Percentiles rank a stretch among this genome's conserved stretches.
These are phyloP conservation scores for Potamarius usumacintae DNA, from an alignment of 2,113 vertebrate genomes.

Conservation along the genomic window DNA sequence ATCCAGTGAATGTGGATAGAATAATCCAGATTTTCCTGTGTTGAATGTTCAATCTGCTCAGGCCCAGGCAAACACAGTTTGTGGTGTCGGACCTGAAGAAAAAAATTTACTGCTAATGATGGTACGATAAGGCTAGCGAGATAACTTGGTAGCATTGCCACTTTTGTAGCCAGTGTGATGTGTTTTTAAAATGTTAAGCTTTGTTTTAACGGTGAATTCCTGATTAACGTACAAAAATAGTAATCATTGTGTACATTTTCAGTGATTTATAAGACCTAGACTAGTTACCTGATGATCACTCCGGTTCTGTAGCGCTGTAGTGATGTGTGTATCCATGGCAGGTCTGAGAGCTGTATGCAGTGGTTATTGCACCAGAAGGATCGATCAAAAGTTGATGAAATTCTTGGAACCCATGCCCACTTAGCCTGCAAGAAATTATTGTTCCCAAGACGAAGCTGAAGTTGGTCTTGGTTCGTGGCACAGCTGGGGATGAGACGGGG, in stretches of 20 bases:
- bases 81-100: not conserved
- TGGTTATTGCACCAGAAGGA: not conserved
- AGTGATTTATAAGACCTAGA: not conserved
- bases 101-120: not conserved
- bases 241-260: not conserved
- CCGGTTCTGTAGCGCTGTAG: not conserved
- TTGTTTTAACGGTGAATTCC: not conserved
- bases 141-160: not conserved
- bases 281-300: not conserved
- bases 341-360: not conserved
- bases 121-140: not conserved
- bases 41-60: not conserved
- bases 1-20: no score
- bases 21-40: not conserved
- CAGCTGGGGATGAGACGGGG: not conserved
- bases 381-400: not conserved
- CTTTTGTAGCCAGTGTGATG: not conserved
- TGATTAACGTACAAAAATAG: not conserved
- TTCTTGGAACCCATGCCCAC: not conserved
- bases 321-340: not conserved
- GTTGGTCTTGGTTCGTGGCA: not conserved
- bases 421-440: not conserved
- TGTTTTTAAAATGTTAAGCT: not conserved
- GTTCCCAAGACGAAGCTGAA: not conserved
- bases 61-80: not conserved